These are phyloP conservation scores for Phoxinus phoxinus DNA, from an alignment of 2,113 vertebrate species.

Conservation along the genomic window DNA sequence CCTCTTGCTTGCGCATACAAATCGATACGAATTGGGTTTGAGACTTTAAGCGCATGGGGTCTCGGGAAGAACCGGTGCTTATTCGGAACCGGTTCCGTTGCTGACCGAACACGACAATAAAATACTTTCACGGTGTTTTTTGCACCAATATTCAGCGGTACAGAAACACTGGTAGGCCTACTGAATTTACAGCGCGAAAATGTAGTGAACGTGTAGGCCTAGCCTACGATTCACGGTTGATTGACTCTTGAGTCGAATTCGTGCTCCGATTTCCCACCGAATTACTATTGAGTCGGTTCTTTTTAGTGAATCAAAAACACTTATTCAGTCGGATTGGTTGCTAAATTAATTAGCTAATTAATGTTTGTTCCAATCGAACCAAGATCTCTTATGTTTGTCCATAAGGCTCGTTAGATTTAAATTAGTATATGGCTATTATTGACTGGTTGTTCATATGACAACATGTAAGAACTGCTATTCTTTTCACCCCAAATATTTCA, in stretches of 20 bases:
- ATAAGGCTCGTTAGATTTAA: neutral
- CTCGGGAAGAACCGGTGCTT: neutral
- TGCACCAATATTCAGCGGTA: neutral
- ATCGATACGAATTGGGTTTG: constrained; percentile 18
- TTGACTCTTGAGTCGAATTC: neutral
- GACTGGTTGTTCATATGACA: neutral
- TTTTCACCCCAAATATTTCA: neutral
- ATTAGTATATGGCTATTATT: no score
- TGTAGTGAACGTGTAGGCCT: neutral
- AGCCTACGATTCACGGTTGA: neutral
- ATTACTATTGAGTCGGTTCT: neutral
- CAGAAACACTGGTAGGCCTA: no score
- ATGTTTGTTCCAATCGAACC: neutral
- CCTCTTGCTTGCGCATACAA: neutral
- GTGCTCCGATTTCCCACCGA: neutral
- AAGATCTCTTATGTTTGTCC: neutral
- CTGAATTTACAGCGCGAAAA: neutral
- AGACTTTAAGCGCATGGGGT: neutral
- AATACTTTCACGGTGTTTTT: neutral
- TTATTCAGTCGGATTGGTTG: neutral
- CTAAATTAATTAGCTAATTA: neutral
- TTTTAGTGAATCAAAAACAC: neutral
- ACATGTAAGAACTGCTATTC: neutral
- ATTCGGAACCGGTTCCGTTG: neutral
- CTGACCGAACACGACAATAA: neutral